phyloP scores from a whole-genome alignment of 2,888 invertebrate genomes.

The Kryphioiulus occultus region DNA sequence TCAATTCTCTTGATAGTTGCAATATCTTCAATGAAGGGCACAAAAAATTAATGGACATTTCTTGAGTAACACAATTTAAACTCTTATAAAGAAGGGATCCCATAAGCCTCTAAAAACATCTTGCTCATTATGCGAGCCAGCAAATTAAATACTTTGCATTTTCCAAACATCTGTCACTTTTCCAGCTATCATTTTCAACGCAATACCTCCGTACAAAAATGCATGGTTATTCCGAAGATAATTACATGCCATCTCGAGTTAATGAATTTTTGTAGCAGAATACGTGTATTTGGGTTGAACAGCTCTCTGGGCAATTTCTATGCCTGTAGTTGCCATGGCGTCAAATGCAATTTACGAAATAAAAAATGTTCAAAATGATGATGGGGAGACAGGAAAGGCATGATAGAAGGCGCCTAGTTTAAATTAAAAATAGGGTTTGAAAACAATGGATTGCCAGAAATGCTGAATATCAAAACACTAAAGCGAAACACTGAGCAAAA shows the following conservation, averaged over 20 bases:
- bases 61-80: not conserved
- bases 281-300: constrained; percentile 13
- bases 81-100: not conserved
- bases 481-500: no score
- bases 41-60: constrained; percentile 6
- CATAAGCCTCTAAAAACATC: not conserved
- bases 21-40: not conserved
- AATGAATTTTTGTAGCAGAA: constrained; percentile 39
- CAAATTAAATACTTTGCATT: constrained; percentile 40
- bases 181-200: constrained; percentile 29
- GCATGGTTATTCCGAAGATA: constrained; percentile 23
- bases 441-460: not conserved
- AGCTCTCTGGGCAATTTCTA: constrained; percentile 18
- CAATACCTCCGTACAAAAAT: not conserved
- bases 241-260: constrained; percentile 40
- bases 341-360: not conserved
- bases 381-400: not conserved
- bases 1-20: not conserved
- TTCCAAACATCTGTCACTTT: constrained; percentile 40
- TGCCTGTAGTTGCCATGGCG: constrained; percentile 12
- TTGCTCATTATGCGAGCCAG: constrained; percentile 25
- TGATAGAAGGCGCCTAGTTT: not conserved
- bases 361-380: constrained; percentile 11
- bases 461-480: not conserved
- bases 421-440: not conserved